These are phyloP conservation scores for Tauraco erythrolophus DNA, from an alignment of 2,113 vertebrate genomes.

Conservation along the genomic window DNA sequence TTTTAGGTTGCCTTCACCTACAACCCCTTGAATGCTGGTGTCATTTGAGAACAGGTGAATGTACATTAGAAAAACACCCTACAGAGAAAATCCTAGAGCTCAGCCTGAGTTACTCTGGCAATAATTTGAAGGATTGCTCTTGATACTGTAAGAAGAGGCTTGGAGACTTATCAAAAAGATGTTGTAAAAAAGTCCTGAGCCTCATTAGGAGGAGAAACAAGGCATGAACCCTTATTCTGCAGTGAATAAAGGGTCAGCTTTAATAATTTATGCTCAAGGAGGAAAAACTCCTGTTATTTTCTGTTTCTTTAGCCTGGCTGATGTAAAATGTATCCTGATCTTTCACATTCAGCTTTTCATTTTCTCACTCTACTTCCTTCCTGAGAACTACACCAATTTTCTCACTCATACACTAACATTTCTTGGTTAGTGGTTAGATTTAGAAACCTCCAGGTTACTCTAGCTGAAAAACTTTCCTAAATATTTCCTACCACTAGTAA, in stretches of 20 bases:
- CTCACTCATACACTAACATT: neutral
- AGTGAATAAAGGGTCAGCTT: neutral
- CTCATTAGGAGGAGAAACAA: neutral
- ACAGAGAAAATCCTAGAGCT: neutral
- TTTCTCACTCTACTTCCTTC: conserved; percentile 3
- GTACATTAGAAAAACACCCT: neutral
- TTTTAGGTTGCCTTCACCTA: neutral
- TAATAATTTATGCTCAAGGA: neutral
- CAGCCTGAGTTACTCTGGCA: neutral
- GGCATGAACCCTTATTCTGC: neutral
- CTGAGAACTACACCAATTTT: neutral
- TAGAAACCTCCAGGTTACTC: neutral
- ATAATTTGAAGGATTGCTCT: neutral
- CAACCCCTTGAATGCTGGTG: neutral
- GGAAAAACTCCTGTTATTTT: neutral
- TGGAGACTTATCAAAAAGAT: neutral
- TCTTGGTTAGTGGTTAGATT: neutral
- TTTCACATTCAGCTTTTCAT: neutral
- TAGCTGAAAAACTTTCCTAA: neutral
- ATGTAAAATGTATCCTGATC: neutral
- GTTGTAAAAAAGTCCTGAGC: neutral
- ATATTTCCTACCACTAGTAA: neutral
- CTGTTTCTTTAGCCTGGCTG: neutral
- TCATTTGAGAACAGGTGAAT: neutral
- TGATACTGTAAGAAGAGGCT: neutral